Percentiles rank a stretch among this genome's conserved stretches.
Evolutionary conservation across 30 jellyfish, hydroid and myxozoan genomes (phyloP).

Genomic region (Clytia hemisphaerica): DNA sequence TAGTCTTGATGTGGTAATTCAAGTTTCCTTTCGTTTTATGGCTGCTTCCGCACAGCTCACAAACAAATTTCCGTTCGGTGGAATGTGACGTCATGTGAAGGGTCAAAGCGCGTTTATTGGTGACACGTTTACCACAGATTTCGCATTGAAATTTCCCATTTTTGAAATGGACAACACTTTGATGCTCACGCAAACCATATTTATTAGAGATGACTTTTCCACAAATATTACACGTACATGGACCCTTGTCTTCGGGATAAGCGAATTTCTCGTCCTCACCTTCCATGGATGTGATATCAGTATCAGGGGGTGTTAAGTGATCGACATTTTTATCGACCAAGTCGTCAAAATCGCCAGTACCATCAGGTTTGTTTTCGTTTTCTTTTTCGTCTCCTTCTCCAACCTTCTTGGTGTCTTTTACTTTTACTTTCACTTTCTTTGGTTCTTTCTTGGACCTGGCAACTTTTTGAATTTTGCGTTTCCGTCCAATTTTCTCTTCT

Average conservation of each 20-base stretch:
- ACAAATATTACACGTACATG: constrained; percentile 32
- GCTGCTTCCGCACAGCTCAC: constrained; percentile 44
- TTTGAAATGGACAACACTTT: constrained; percentile 37
- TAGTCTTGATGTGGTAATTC: constrained; percentile 39
- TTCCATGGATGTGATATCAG: constrained; percentile 1
- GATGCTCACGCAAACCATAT: constrained; percentile 40
- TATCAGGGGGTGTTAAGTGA: no score
- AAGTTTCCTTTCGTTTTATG: constrained; percentile 40
- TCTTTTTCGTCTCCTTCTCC: constrained; percentile 2
- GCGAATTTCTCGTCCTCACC: constrained; percentile 10
- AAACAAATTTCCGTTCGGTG: constrained; percentile 17
- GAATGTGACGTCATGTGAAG: constrained; percentile 38
- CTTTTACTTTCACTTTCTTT: constrained; percentile 1
- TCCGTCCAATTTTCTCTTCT: no score
- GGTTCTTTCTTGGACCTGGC: constrained; percentile 5
- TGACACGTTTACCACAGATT: constrained; percentile 38
- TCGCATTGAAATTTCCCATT: constrained; percentile 37
- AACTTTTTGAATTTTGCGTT: no score
- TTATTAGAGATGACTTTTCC: constrained; percentile 38
- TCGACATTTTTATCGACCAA: background rate
- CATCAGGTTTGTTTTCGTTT: constrained; percentile 11
- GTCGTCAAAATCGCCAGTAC: background rate
- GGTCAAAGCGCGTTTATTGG: constrained; percentile 33
- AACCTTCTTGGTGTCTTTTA: background rate
- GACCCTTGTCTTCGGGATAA: constrained; percentile 38